These are phyloP conservation scores for Elysia crispata DNA, from an alignment of 2,888 invertebrate genomes.

Conservation along the genomic window DNA sequence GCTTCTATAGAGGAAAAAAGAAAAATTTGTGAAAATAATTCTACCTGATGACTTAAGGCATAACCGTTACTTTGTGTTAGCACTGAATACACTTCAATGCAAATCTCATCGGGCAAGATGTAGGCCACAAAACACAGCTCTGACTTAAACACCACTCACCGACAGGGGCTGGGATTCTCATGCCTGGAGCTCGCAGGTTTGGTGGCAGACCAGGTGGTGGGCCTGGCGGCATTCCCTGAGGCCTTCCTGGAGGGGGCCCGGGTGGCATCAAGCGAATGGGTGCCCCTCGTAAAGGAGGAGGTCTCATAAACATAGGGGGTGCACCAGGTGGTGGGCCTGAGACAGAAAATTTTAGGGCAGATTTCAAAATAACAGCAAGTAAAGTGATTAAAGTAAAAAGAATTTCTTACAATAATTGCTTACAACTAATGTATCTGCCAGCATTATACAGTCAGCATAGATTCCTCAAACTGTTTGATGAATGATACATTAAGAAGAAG, in stretches of 20 bases:
- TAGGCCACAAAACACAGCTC: neutral
- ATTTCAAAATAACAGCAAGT: neutral
- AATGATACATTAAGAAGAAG: no score
- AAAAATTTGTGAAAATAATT: no score
- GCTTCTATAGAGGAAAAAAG: neutral
- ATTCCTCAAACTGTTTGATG: no score
- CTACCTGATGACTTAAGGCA: no score
- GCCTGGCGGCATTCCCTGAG: slow-evolving; percentile 75
- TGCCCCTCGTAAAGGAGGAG: slow-evolving; percentile 65
- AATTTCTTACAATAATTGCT: no score
- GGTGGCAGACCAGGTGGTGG: slow-evolving; percentile 76
- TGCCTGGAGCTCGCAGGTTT: slow-evolving; percentile 74
- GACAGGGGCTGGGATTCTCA: slow-evolving; percentile 81
- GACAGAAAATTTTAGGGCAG: neutral
- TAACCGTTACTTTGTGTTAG: no score
- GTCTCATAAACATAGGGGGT: slow-evolving; percentile 79
- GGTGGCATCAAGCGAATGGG: slow-evolving; percentile 75
- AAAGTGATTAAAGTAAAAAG: no score
- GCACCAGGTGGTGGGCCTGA: slow-evolving; percentile 80
- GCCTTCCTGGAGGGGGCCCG: slow-evolving; percentile 76
- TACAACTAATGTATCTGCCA: no score
- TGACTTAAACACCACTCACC: slow-evolving; percentile 71
- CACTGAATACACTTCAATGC: no score
- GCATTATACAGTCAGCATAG: no score
- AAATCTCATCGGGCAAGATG: no score